Evolutionary conservation across 2,888 invertebrate genomes (phyloP), one percentile per base, ranked within the genome.

Genomic region (Rhodophaea formosa): DNA sequence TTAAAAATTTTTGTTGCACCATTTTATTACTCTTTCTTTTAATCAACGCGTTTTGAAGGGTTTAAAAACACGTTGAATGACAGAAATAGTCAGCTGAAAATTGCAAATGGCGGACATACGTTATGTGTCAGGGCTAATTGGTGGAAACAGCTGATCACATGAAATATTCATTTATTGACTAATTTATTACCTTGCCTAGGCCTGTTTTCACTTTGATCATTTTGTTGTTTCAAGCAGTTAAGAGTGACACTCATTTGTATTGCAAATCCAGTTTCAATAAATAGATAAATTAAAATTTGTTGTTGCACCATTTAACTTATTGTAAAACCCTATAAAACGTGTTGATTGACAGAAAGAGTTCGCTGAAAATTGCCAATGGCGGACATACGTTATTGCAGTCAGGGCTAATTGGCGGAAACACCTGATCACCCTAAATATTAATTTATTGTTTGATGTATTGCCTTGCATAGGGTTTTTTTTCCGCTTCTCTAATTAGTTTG

Each of bases 131-230:
- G 43, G 43, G 32, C 23, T 58, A 43, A 15, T 8, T 10, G 43
- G 32, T 16, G 16, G 35, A 23, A 35, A 45, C 35, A 23, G 49
- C 57, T 35, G 17, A 57, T 51, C 35, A 23, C 55, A 39, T 39
- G 10, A 39, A 39, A 10, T 5, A 39, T 39, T 39, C 39, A 39
- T n/a, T 39, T 12, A 39, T 39, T n/a, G 3, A 39, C 12, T 39
- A 12, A 39, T n/a, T 39, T 10, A 39, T 39, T 39, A n/a, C 10
- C 39, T 5, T 23, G 23, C 23, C 23, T 32, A 32, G 7, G n/a
- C n/a, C n/a, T n/a, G n/a, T n/a, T n/a, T n/a, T n/a, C n/a, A n/a
- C n/a, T n/a, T n/a, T n/a, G n/a, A n/a, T n/a, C n/a, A n/a, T n/a
- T n/a, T n/a, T n/a, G n/a, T n/a, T n/a, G n/a, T n/a, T n/a, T n/a